These are phyloP conservation scores for Tetrax tetrax DNA, from an alignment of 2,113 vertebrate genomes.

Conservation along the genomic window DNA sequence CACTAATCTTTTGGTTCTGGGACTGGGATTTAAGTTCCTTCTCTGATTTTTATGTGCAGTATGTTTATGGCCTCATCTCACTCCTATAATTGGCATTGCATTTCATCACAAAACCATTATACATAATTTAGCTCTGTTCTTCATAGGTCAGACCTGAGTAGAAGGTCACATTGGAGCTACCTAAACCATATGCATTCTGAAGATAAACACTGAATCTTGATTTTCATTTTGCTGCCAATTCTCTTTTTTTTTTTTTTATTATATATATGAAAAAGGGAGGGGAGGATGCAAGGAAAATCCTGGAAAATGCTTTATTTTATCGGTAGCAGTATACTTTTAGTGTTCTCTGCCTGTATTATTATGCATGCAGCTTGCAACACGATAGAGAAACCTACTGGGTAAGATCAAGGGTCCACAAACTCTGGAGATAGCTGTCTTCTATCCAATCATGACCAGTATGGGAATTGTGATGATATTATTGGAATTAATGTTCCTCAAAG, in stretches of 20 bases:
- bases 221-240: constrained; percentile 12
- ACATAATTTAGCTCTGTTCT: constrained; percentile 61
- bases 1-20: constrained; percentile 58
- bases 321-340: background rate
- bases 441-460: background rate
- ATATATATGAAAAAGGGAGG: background rate
- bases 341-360: background rate
- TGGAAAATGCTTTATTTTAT: background rate
- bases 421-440: background rate
- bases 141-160: constrained; percentile 61
- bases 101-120: constrained; percentile 70
- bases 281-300: background rate
- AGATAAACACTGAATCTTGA: constrained; percentile 50
- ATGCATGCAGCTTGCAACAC: background rate
- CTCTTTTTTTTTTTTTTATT: background rate
- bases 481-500: background rate
- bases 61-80: constrained; percentile 68
- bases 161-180: constrained; percentile 62
- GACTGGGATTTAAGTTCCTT: constrained; percentile 62
- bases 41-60: constrained; percentile 67
- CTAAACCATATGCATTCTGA: constrained; percentile 52
- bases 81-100: constrained; percentile 61
- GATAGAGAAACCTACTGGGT: background rate
- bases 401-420: background rate
- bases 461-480: background rate